These are phyloP conservation scores for Notarius lentiginosus DNA, from an alignment of 2,113 vertebrate genomes.

Conservation along the genomic window DNA sequence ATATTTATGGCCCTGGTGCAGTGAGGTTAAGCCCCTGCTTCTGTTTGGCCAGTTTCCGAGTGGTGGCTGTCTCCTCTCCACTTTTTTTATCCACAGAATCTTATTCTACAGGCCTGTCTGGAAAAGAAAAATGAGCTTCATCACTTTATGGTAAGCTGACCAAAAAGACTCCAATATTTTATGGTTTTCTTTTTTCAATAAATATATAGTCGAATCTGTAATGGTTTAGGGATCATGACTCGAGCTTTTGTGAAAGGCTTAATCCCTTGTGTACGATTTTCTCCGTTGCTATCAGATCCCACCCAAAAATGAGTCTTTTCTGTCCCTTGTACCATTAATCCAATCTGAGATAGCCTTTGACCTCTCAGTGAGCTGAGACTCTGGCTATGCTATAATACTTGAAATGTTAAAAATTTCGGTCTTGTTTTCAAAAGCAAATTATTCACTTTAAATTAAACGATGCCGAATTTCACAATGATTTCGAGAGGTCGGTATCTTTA, in stretches of 20 bases:
- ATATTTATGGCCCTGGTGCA: slow-evolving; percentile 44
- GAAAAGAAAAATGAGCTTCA: background rate
- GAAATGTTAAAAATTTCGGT: slow-evolving; percentile 19
- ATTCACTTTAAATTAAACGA: background rate
- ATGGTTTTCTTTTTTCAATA: background rate
- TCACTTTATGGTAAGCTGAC: background rate
- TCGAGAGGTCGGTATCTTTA: background rate
- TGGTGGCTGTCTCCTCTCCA: background rate
- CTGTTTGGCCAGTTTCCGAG: slow-evolving; percentile 38
- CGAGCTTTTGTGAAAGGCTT: slow-evolving; percentile 27
- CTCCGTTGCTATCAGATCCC: slow-evolving; percentile 52
- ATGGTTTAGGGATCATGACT: slow-evolving; percentile 8
- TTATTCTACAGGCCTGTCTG: background rate
- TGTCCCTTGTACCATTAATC: slow-evolving; percentile 63
- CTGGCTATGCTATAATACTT: slow-evolving; percentile 30
- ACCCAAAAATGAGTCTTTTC: slow-evolving; percentile 63
- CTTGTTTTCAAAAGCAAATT: slow-evolving; percentile 20
- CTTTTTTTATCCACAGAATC: background rate
- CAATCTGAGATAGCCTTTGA: slow-evolving; percentile 68
- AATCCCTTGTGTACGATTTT: slow-evolving; percentile 53
- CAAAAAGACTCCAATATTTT: background rate
- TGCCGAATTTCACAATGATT: background rate
- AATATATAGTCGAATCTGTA: background rate
- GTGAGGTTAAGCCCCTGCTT: slow-evolving; percentile 38
- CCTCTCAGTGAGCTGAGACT: slow-evolving; percentile 44